These are phyloP conservation scores for Eristalis arbustorum DNA, from an alignment of 2,888 invertebrate species.

Conservation along the genomic window DNA sequence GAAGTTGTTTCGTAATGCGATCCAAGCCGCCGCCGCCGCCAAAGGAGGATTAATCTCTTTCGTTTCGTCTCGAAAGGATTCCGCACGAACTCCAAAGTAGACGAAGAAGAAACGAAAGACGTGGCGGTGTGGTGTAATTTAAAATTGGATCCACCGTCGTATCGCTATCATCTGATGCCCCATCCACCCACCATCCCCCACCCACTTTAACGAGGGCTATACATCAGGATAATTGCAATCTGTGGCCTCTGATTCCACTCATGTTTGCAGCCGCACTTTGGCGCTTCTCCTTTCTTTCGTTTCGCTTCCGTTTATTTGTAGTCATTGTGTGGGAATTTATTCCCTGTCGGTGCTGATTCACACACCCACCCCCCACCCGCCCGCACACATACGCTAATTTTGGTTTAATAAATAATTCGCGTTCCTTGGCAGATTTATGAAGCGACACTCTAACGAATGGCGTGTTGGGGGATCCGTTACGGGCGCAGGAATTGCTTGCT, in stretches of 20 bases:
- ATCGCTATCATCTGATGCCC: not conserved
- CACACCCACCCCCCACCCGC: not conserved
- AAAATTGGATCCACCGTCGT: constrained; percentile 45
- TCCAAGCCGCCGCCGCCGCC: not conserved
- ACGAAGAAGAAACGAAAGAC: not conserved
- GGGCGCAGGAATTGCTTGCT: not conserved
- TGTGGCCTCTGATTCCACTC: not conserved
- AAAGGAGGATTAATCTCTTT: constrained; percentile 63
- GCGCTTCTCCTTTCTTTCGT: not conserved
- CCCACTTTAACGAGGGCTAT: constrained; percentile 24
- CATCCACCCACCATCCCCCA: not conserved
- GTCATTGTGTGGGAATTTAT: constrained; percentile 11
- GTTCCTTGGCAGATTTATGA: constrained; percentile 49
- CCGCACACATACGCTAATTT: constrained; percentile 11
- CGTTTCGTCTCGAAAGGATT: constrained; percentile 64
- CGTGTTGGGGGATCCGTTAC: constrained; percentile 14
- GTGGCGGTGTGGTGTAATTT: constrained; percentile 60
- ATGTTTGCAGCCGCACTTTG: not conserved
- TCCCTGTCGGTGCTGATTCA: not conserved
- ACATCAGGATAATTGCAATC: constrained; percentile 67
- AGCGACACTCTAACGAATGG: constrained; percentile 50
- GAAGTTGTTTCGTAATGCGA: constrained; percentile 20
- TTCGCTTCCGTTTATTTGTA: not conserved
- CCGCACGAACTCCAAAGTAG: constrained; percentile 42
- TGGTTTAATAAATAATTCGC: constrained; percentile 41